phyloP scores from a whole-genome alignment of 2,113 vertebrate species.

The Clarias gariepinus region DNA sequence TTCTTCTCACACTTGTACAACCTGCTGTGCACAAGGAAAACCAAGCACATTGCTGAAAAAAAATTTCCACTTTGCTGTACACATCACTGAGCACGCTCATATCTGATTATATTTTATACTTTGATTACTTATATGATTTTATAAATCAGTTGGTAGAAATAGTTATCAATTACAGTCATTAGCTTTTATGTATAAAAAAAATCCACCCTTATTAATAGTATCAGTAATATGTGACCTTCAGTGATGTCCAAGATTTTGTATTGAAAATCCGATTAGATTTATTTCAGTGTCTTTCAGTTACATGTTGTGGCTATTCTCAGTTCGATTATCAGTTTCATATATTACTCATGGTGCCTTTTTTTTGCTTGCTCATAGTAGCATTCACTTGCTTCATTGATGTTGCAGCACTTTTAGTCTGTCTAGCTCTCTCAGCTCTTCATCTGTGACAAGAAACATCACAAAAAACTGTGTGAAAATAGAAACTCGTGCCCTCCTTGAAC shows the following conservation, averaged over 20 bases:
- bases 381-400: not conserved
- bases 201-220: not conserved
- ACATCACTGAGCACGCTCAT: not conserved
- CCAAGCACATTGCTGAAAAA: not conserved
- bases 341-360: not conserved
- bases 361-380: not conserved
- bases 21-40: slow-evolving; percentile 17
- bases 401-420: not conserved
- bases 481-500: not conserved
- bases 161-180: not conserved
- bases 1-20: slow-evolving; percentile 6
- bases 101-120: not conserved
- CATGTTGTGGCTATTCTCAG: too few relatives aligned
- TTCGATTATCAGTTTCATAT: not conserved
- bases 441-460: not conserved
- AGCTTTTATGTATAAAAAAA: not conserved
- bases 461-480: not conserved
- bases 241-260: not conserved
- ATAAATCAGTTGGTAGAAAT: not conserved
- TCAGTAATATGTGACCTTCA: not conserved
- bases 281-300: not conserved
- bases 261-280: not conserved
- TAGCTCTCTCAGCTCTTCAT: not conserved
- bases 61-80: slow-evolving; percentile 8
- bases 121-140: not conserved